phyloP scores from a whole-genome alignment of 2,113 vertebrate species.

The Corythornis vintsioides region DNA sequence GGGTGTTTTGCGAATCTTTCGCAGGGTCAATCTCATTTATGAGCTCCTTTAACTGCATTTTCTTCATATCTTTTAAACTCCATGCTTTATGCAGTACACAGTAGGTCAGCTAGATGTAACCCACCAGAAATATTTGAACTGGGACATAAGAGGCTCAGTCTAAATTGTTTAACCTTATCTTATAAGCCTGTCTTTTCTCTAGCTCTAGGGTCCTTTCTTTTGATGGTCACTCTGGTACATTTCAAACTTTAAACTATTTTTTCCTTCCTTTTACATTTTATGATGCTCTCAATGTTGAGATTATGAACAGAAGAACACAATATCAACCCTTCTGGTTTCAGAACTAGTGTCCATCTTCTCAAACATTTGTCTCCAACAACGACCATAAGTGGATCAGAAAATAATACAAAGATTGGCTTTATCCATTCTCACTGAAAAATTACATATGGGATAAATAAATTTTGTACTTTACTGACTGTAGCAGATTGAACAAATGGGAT shows the following conservation, averaged over 20 bases:
- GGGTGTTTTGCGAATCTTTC: constrained; percentile 68
- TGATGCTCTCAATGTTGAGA: background rate
- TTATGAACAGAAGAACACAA: background rate
- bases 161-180: constrained; percentile 46
- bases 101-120: constrained; percentile 45
- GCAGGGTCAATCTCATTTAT: constrained; percentile 70
- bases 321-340: background rate
- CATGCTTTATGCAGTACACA: constrained; percentile 46
- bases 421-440: background rate
- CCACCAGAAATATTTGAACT: constrained; percentile 50
- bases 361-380: background rate
- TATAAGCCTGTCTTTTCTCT: background rate
- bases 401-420: background rate
- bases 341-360: background rate
- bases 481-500: constrained; percentile 5
- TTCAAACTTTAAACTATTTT: constrained; percentile 5
- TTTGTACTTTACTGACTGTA: background rate
- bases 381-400: background rate
- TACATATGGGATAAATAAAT: background rate
- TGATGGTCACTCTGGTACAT: background rate
- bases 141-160: constrained; percentile 57
- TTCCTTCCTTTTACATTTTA: background rate
- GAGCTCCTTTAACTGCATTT: constrained; percentile 71
- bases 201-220: constrained; percentile 8
- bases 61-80: constrained; percentile 66